These are phyloP conservation scores for Pan paniscus DNA, from an alignment of 2,113 vertebrate species.

Conservation along the genomic window DNA sequence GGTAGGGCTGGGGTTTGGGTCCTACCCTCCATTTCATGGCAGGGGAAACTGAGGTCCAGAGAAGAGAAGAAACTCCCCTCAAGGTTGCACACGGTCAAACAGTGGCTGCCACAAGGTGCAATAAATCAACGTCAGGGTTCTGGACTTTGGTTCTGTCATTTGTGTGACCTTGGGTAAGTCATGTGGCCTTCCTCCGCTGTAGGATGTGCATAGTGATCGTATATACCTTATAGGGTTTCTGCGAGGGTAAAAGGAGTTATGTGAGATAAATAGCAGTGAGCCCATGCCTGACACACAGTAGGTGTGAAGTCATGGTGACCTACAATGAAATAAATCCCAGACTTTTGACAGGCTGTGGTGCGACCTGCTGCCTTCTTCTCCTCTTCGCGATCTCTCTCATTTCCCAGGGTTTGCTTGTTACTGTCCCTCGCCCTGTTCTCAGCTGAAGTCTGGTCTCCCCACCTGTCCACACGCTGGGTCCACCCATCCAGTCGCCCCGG, in stretches of 20 bases:
- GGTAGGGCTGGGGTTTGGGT: not conserved
- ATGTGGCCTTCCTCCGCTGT: not conserved
- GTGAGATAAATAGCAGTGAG: not conserved
- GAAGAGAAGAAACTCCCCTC: not conserved
- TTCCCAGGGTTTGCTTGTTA: not conserved
- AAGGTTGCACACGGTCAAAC: not conserved
- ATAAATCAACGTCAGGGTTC: not conserved
- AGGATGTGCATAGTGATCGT: not conserved
- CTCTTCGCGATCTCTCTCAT: not conserved
- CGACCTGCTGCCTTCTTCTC: not conserved
- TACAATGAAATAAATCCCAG: not conserved
- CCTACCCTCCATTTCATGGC: not conserved
- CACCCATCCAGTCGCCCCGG: not conserved
- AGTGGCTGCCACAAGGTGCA: not conserved
- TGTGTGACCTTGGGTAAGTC: conserved; percentile 37
- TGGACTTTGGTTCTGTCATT: not conserved
- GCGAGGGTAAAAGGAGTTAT: not conserved
- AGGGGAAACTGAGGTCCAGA: conserved; percentile 26
- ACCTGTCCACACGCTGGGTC: not conserved
- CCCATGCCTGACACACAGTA: not conserved
- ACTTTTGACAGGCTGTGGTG: not conserved
- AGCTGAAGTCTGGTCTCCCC: conserved; percentile 1
- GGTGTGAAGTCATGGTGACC: not conserved
- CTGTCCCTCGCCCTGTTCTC: not conserved
- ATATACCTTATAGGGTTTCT: not conserved